These are phyloP conservation scores for Notolabrus celidotus DNA, from an alignment of 2,797 vertebrate genomes.

Conservation along the genomic window DNA sequence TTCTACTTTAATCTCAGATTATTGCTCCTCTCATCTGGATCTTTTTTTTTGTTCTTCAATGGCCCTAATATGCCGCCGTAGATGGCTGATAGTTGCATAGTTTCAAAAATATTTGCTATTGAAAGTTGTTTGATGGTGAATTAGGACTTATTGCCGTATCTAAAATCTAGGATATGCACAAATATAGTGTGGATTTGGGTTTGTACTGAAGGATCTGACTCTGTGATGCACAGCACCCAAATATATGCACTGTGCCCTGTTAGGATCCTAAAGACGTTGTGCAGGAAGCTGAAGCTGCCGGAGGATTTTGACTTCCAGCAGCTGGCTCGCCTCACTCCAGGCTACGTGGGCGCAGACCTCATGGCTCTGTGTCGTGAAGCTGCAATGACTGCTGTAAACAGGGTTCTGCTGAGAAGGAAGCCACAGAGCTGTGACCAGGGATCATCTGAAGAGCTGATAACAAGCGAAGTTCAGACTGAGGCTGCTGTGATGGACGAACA, in stretches of 20 bases:
- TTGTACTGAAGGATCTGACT: no score
- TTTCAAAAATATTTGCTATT: no score
- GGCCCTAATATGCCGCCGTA: no score
- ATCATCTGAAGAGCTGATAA: not conserved
- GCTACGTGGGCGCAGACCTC: conserved; percentile 95
- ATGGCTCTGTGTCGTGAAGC: conserved; percentile 96
- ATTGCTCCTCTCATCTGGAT: no score
- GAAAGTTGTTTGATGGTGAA: no score
- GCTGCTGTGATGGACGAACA: not conserved
- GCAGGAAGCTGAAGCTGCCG: conserved; percentile 90
- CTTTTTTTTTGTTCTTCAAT: no score
- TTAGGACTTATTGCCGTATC: no score
- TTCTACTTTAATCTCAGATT: no score
- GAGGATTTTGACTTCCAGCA: conserved; percentile 86
- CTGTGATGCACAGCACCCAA: not conserved
- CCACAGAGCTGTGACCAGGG: conserved; percentile 10
- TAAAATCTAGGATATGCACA: no score
- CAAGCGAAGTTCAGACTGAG: not conserved
- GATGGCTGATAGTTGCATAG: no score
- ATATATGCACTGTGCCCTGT: conserved; percentile 1
- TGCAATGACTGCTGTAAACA: conserved; percentile 89
- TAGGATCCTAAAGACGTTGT: conserved; percentile 94
- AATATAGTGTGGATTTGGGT: no score
- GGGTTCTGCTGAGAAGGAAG: conserved; percentile 84
- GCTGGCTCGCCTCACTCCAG: conserved; percentile 92